Base-by-base conservation (phyloP, 2,888 invertebrate genomes). In the Drosophila stalkeri region DNA sequence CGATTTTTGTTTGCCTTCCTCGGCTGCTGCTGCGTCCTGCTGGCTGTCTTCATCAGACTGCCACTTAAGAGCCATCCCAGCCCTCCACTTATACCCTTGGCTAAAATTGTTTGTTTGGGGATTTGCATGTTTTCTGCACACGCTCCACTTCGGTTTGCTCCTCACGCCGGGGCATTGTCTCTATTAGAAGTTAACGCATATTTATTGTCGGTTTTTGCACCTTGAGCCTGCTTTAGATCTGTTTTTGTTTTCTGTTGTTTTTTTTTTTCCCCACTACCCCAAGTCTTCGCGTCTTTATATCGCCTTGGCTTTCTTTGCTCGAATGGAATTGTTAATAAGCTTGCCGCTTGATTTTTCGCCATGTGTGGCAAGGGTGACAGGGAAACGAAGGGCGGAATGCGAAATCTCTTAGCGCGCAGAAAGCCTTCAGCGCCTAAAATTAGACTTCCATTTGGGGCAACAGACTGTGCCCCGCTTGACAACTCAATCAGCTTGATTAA, bases 401-500 rank as follows among this genome's bases (percentile, higher is more conserved):
- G 3, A 41, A 55, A 41, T 39, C 54, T 39, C 37, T 39, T 37
- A 61, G 56, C 55, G 56, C 35, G 70, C 31, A 68, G 51, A 75
- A 86, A 81, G 77, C 77, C 84, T 86, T 89, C 81, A 77, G 85
- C 77, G 89, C 89, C 89, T 81, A 75, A 86, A 85, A 86, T 89
- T 85, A 84, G 89, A 86, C 87, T 70, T 77, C 75, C 80, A 81
- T 72, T 75, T 60, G 60, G 61, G 23, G n/a, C 20, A 20, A 18
- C 54, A 54, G 65, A 64, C 54, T 63, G 59, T 46, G 51, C 61
- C 33, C 64, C 62, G 76, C 82, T 56, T 85, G 73, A 87, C 90
- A 88, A 88, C 90, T 86, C 90, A 86, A 86, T 86, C 86, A 86
- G 90, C 90, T 84, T 86, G 86, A 86, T 86, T 86, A 86, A 86